Conservation (phyloP, 2,797 vertebrate genomes). For the Leptoclinus maculatus region DNA sequence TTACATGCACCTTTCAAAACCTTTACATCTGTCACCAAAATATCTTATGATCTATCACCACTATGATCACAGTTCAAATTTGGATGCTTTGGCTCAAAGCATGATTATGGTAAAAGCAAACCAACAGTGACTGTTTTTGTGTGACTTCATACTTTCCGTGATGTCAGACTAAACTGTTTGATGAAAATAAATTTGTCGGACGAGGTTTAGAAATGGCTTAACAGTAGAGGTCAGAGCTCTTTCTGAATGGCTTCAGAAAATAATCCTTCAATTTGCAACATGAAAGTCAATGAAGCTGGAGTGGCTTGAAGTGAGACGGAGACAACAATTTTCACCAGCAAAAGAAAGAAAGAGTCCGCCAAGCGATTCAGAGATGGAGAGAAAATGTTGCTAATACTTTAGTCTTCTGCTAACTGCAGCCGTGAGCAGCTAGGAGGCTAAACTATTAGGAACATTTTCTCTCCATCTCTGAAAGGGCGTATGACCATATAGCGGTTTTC, state of each 20-base stretch:
- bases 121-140: background rate
- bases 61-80: background rate
- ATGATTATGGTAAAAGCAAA: background rate
- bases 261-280: conserved; percentile 56
- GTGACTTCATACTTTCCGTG: background rate
- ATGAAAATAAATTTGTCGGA: conserved; percentile 9
- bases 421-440: no score
- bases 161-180: background rate
- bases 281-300: conserved; percentile 31
- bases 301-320: background rate
- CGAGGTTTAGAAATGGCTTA: conserved; percentile 27
- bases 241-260: conserved; percentile 39
- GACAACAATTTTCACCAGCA: conserved; percentile 1
- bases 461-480: no score
- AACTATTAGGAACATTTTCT: no score
- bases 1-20: background rate
- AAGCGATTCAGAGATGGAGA: no score
- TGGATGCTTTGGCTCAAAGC: background rate
- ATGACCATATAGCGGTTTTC: background rate
- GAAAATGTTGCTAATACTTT: no score
- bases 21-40: background rate
- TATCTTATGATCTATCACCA: background rate
- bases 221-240: conserved; percentile 36
- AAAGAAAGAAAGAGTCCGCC: no score
- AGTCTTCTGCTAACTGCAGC: no score